phyloP scores from a whole-genome alignment of 1,140 invertebrate genomes.

The Dreissena polymorpha region DNA sequence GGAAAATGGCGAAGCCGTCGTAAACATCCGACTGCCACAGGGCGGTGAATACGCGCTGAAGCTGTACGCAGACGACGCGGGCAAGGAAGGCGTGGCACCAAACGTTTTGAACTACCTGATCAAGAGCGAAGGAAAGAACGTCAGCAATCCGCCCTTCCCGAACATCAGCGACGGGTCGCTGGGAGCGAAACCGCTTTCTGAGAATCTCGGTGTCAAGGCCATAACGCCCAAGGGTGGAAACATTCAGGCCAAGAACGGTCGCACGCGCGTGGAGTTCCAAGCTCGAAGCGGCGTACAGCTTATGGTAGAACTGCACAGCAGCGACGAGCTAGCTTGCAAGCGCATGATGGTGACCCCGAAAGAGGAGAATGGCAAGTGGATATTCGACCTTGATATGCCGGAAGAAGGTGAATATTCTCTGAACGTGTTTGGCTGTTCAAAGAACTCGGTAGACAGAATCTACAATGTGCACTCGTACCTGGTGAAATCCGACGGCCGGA shows the following conservation, averaged over 20 bases:
- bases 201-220: constrained; percentile 68
- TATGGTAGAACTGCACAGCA: constrained; percentile 72
- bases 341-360: constrained; percentile 59
- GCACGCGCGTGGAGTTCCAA: constrained; percentile 62
- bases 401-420: constrained; percentile 73
- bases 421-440: constrained; percentile 73
- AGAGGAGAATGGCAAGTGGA: constrained; percentile 68
- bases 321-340: constrained; percentile 66
- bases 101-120: constrained; percentile 77
- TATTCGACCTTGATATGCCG: constrained; percentile 72
- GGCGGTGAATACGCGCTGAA: constrained; percentile 75
- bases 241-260: constrained; percentile 64
- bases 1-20: constrained; percentile 70
- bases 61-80: constrained; percentile 71
- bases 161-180: constrained; percentile 69
- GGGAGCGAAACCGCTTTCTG: constrained; percentile 65
- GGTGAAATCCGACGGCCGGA: constrained; percentile 67
- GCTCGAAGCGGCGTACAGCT: constrained; percentile 68
- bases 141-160: constrained; percentile 69
- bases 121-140: constrained; percentile 60
- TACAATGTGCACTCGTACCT: constrained; percentile 75
- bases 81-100: constrained; percentile 68
- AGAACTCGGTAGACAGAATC: constrained; percentile 65
- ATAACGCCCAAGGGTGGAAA: constrained; percentile 63
- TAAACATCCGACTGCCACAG: constrained; percentile 73